Conservation (phyloP, 2,113 vertebrate genomes). For the Lutjanus erythropterus region DNA sequence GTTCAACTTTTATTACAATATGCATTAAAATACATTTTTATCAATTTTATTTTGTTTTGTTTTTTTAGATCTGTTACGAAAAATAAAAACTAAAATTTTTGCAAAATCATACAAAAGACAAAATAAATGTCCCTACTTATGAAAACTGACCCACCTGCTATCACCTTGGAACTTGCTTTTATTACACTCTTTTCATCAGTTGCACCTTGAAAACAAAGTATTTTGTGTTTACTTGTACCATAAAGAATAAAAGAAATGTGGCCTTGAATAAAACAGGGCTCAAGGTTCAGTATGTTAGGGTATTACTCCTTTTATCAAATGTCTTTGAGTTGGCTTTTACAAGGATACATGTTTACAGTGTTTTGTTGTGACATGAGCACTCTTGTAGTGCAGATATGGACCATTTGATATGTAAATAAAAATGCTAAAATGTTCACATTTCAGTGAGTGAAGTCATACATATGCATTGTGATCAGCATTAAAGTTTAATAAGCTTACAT, state of each 20-base stretch:
- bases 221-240: not conserved
- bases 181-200: not conserved
- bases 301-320: not conserved
- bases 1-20: not conserved
- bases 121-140: not conserved
- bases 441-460: not conserved
- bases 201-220: not conserved
- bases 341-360: not conserved
- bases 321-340: constrained; percentile 7
- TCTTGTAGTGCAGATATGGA: not conserved
- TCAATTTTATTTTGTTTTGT: too few species aligned
- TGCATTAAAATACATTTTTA: not conserved
- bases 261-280: not conserved
- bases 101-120: not conserved
- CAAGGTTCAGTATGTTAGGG: not conserved
- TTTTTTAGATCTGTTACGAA: not conserved
- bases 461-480: constrained; percentile 13
- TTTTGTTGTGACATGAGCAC: not conserved
- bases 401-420: constrained; percentile 38
- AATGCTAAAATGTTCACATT: constrained; percentile 9
- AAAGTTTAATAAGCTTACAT: constrained; percentile 16
- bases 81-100: not conserved
- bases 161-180: not conserved
- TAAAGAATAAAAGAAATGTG: not conserved
- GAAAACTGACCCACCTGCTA: not conserved